Evolutionary conservation across 2,888 invertebrate species (phyloP).

Genomic region (Byasa hedistus): DNA sequence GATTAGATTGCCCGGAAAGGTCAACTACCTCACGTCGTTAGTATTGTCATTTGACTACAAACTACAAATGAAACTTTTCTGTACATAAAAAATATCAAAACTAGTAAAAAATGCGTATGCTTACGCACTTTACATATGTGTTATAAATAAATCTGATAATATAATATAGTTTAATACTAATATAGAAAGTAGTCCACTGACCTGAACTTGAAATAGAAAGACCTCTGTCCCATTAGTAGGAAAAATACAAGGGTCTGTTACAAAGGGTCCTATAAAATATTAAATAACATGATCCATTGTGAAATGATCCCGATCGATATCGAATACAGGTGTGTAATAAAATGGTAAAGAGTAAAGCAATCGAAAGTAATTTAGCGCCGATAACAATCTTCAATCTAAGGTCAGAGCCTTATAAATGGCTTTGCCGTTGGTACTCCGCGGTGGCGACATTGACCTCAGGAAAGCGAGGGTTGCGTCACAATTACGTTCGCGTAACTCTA

Average conservation of each 20-base stretch:
- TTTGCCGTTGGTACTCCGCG: slow-evolving; percentile 16
- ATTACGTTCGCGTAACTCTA: slow-evolving; percentile 49
- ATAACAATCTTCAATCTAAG: slow-evolving; percentile 34
- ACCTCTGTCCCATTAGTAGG: too few relatives aligned
- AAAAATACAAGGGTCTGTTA: too few relatives aligned
- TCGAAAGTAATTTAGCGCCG: slow-evolving; percentile 32
- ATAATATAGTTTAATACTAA: too few relatives aligned
- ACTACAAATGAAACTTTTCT: slow-evolving; percentile 16
- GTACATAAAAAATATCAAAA: slow-evolving; percentile 20
- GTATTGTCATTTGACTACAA: slow-evolving; percentile 34
- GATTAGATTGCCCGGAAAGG: slow-evolving; percentile 33
- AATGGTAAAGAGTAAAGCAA: slow-evolving; percentile 9
- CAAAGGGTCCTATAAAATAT: not conserved
- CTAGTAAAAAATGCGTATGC: slow-evolving; percentile 6
- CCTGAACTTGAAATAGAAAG: too few relatives aligned
- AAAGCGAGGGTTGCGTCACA: slow-evolving; percentile 61
- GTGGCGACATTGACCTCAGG: slow-evolving; percentile 65
- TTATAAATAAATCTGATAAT: too few relatives aligned
- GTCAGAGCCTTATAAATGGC: slow-evolving; percentile 30
- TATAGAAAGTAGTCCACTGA: too few relatives aligned
- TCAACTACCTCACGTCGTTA: slow-evolving; percentile 35
- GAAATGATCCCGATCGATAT: not conserved
- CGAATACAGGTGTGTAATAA: slow-evolving; percentile 9
- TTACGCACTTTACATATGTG: too few relatives aligned
- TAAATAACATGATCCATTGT: not conserved